Conservation (phyloP, 2,113 vertebrate species). For the Hippocampus comes region DNA sequence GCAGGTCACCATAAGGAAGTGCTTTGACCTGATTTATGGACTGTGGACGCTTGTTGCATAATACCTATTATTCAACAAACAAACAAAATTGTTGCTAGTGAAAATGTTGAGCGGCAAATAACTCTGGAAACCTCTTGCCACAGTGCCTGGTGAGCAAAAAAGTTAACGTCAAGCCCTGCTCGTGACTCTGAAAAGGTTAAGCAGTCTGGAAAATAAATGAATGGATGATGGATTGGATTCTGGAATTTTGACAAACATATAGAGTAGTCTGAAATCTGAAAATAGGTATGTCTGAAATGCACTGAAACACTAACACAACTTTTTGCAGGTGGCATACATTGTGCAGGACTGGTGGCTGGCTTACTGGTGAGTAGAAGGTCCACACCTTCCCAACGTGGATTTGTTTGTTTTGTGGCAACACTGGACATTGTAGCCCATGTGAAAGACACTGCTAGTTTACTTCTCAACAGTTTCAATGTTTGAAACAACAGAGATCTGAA, state of each 20-base stretch:
- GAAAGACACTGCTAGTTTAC: not conserved
- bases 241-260: not conserved
- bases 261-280: not conserved
- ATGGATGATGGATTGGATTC: not conserved
- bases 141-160: no score
- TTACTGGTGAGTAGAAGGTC: slow-evolving; percentile 79
- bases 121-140: no score
- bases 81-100: no score
- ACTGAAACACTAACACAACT: not conserved
- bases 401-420: not conserved
- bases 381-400: not conserved
- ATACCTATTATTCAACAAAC: no score
- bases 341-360: slow-evolving; percentile 97
- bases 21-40: no score
- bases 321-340: slow-evolving; percentile 76
- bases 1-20: no score
- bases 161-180: not conserved
- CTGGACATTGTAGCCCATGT: not conserved
- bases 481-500: no score
- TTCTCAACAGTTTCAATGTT: not conserved
- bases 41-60: no score
- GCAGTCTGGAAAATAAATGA: not conserved
- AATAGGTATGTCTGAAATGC: not conserved
- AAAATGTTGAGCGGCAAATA: no score
- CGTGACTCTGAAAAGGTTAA: not conserved